Base-by-base conservation (phyloP, 2,113 vertebrate species). In the Lagopus muta region DNA sequence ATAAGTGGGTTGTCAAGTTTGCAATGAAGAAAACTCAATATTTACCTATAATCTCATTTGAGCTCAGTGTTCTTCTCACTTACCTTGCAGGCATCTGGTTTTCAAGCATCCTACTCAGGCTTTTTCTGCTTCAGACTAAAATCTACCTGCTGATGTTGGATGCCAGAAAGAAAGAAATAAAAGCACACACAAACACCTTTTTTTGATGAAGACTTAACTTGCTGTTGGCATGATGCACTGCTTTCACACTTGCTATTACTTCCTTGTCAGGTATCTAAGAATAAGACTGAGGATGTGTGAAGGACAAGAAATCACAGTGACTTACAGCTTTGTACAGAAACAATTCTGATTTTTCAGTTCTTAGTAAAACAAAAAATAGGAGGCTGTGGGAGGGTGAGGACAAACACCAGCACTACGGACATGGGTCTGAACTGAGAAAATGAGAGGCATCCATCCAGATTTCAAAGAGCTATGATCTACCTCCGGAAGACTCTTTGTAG, bases 161-260 rank as follows among this genome's bases (percentile, higher is more conserved):
- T 82, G 18, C 16, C 47, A 78, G n/a, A 67, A 93, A 83, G 71
- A 83, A 89, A 83, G 74, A 83, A 52, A 27, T 2, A 40, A 70
- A 62, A 25, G 6, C 21, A 38, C 13, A n/a, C 8, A 66, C 8
- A 79, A 79, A 1, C 8, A 60, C 13, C 21, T 57, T 43, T 89
- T 55, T 89, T 64, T 71, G 47, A 45, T 71, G 82, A 42, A 67
- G 43, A 16, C 45, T 82, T 80, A 43, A 28, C 72, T 74, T 77
- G 38, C 24, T 74, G 43, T 55, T 74, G 75, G 71, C 78, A 91
- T 47, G 50, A 60, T 11, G 25, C 8, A 42, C 16, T 89, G 52
- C 43, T 85, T 78, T 55, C 84, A 82, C 82, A 79, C 74, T 75
- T 89, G 70, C 74, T 89, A 60, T 62, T 91, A n/a, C 43, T 72